Evolutionary conservation across 2,888 invertebrate genomes (phyloP).

Genomic region (Drosophila differens): DNA sequence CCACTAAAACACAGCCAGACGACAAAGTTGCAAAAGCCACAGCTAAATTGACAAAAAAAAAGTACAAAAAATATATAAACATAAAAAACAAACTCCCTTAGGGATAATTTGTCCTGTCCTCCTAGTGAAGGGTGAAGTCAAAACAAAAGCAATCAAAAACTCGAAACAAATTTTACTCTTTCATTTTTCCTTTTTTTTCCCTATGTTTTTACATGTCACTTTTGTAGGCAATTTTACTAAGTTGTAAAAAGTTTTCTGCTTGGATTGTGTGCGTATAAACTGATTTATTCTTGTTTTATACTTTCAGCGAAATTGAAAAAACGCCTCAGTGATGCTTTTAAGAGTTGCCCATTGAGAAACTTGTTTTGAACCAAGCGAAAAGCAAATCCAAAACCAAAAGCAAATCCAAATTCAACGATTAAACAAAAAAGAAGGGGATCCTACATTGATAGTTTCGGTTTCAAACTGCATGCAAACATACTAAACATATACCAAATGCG

Average conservation of each 20-base stretch:
- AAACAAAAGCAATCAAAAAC: slow-evolving; percentile 63
- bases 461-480: slow-evolving; percentile 62
- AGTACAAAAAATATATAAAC: background rate
- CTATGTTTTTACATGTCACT: slow-evolving; percentile 48
- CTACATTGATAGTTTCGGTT: slow-evolving; percentile 77
- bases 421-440: slow-evolving; percentile 33
- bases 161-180: slow-evolving; percentile 55
- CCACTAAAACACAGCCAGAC: slow-evolving; percentile 33
- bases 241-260: slow-evolving; percentile 39
- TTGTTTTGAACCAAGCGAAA: slow-evolving; percentile 68
- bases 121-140: slow-evolving; percentile 27
- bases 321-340: slow-evolving; percentile 84
- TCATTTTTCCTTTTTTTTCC: slow-evolving; percentile 42
- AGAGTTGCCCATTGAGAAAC: slow-evolving; percentile 83
- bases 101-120: slow-evolving; percentile 51
- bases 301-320: slow-evolving; percentile 84
- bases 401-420: slow-evolving; percentile 23
- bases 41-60: slow-evolving; percentile 37
- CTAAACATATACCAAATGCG: slow-evolving; percentile 10
- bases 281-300: slow-evolving; percentile 70
- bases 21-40: slow-evolving; percentile 55
- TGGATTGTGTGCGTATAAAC: slow-evolving; percentile 41
- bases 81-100: slow-evolving; percentile 34
- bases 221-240: slow-evolving; percentile 61
- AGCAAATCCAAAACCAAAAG: slow-evolving; percentile 5